A percentile compares a stretch with the other conserved stretches of the same genome.
phyloP scores from a whole-genome alignment of 2,888 invertebrate species.

The Fragum sueziense region DNA sequence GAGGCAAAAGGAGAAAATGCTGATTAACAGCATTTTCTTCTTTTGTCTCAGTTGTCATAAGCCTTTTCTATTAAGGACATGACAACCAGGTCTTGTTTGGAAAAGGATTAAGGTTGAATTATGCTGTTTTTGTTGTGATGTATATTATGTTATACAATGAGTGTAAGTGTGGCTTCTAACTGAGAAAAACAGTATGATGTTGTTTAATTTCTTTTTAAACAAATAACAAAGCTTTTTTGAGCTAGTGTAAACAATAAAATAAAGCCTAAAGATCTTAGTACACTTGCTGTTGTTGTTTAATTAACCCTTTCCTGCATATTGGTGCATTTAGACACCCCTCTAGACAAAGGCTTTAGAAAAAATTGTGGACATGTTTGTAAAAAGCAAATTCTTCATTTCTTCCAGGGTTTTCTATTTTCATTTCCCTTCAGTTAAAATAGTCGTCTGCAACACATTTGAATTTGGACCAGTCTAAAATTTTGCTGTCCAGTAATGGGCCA shows the following conservation, averaged over 20 bases:
- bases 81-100: no score
- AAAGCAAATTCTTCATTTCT: not conserved
- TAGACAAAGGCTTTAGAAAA: not conserved
- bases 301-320: not conserved
- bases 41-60: no score
- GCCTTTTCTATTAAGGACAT: no score
- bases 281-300: not conserved
- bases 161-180: not conserved
- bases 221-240: constrained; percentile 4
- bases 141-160: not conserved
- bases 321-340: no score
- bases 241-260: constrained; percentile 14
- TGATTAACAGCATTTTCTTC: no score
- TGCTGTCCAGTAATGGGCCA: no score
- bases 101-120: no score
- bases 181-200: not conserved
- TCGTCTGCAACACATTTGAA: no score
- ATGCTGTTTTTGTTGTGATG: not conserved
- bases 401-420: not conserved
- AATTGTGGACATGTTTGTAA: not conserved
- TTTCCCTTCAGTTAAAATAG: no score
- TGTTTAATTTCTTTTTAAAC: not conserved
- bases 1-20: no score
- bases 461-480: no score
- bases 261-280: constrained; percentile 6